These are phyloP conservation scores for Australoheros facetus DNA, from an alignment of 2,797 vertebrate species.

Conservation along the genomic window DNA sequence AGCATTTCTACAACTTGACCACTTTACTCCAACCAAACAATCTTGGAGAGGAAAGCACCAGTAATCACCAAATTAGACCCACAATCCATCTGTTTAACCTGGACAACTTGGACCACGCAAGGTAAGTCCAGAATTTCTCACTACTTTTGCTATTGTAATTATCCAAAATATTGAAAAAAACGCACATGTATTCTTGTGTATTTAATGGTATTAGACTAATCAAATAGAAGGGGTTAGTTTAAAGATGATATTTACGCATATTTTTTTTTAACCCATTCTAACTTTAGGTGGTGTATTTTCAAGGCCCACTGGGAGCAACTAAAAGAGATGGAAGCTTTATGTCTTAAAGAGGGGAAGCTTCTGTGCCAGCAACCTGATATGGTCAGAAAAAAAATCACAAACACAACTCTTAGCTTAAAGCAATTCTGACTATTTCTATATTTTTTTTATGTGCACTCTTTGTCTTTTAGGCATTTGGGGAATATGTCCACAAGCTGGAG, in stretches of 20 bases:
- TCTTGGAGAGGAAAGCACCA: neutral
- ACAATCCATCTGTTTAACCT: constrained; percentile 7
- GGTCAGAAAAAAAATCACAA: constrained; percentile 70
- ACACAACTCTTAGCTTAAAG: neutral
- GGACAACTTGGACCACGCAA: constrained; percentile 33
- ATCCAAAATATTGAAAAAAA: neutral
- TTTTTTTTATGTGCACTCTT: neutral
- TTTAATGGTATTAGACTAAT: neutral
- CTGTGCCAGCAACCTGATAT: constrained; percentile 79
- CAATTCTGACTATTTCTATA: neutral
- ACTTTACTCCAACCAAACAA: neutral
- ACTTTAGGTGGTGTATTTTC: constrained; percentile 80
- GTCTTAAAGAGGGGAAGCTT: constrained; percentile 81
- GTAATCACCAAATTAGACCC: constrained; percentile 20
- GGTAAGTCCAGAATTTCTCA: constrained; percentile 58
- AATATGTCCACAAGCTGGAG: constrained; percentile 83
- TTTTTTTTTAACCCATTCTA: neutral
- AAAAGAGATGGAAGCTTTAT: constrained; percentile 85
- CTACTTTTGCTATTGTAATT: neutral
- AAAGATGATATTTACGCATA: neutral
- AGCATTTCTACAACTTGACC: constrained; percentile 1
- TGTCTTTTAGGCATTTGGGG: constrained; percentile 83
- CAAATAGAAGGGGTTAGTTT: neutral
- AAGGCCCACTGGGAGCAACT: constrained; percentile 84
- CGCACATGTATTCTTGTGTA: neutral